Base-by-base conservation (phyloP, 2,888 invertebrate genomes). In the Latheticus oryzae region DNA sequence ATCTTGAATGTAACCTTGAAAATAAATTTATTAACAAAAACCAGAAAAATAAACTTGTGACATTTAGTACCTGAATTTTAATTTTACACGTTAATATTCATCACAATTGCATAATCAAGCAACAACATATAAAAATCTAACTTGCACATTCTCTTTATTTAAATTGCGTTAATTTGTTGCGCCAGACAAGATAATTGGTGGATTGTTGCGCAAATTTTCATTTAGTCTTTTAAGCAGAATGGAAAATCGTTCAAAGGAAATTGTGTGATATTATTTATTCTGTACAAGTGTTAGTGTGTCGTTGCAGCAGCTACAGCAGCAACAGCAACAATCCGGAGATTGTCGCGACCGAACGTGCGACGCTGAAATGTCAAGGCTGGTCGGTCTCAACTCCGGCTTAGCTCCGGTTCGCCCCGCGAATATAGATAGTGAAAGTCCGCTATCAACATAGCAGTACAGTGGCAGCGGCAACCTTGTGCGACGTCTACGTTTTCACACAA, bases 301-400 rank as follows among this genome's bases (percentile, higher is more conserved):
- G n/a, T 51, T 45, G 35, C 40, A 38, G 47, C 40, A 33, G 55
- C n/a, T n/a, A n/a, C n/a, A n/a, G n/a, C n/a, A n/a, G n/a, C n/a
- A n/a, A n/a, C n/a, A n/a, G n/a, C n/a, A n/a, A n/a, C n/a, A n/a
- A n/a, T 32, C 26, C 42, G 56, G 73, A 70, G 75, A 75, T 74
- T 75, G 75, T 75, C 72, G 66, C n/a, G n/a, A n/a, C n/a, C 69
- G 65, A 68, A 68, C 68, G 68, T 66, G 67, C 70, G 69, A 67
- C 66, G 62, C 58, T 62, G 71, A 75, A 75, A 75, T 75, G 75
- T 74, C 75, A 75, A 75, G 75, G 75, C 70, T 71, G 68, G 63
- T 68, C 66, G 67, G 68, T 68, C 67, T 67, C 60, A 56, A 50
- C 58, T 53, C 53, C 58, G 59, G 59, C 58, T 61, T 23, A 67